Conservation (phyloP, 1,140 invertebrate genomes). For the Augochlora pura region DNA sequence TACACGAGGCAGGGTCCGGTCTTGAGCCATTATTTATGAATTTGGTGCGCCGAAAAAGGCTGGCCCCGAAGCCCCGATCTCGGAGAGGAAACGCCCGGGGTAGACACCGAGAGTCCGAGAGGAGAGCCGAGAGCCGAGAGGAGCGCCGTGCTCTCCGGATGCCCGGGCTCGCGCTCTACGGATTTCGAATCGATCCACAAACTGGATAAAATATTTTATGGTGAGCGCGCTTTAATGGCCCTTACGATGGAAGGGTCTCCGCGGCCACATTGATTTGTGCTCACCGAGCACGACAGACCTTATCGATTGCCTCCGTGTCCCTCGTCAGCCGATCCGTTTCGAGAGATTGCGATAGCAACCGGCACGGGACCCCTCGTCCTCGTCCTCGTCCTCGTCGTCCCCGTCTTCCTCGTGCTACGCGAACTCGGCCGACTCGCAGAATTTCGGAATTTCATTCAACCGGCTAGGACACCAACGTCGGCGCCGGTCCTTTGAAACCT, state of each 20-base stretch:
- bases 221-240: constrained; percentile 64
- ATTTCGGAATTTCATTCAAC: constrained; percentile 20
- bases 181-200: constrained; percentile 69
- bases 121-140: background rate
- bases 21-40: constrained; percentile 76
- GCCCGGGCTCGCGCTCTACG: constrained; percentile 34
- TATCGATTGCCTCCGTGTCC: constrained; percentile 59
- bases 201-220: constrained; percentile 71
- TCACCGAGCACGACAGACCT: constrained; percentile 52
- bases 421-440: background rate
- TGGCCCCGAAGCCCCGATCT: constrained; percentile 44
- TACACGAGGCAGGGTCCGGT: constrained; percentile 61
- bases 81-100: constrained; percentile 13
- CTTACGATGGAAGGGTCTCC: constrained; percentile 47
- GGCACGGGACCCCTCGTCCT: no score
- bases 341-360: constrained; percentile 55
- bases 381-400: no score
- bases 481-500: background rate
- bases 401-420: background rate
- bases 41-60: constrained; percentile 70
- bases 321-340: constrained; percentile 29
- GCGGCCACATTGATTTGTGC: constrained; percentile 61
- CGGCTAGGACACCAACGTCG: background rate
- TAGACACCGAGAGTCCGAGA: constrained; percentile 21
- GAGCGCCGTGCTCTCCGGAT: background rate